Conservation (phyloP, 2,797 vertebrate species). For the Enteromius radiatus region DNA sequence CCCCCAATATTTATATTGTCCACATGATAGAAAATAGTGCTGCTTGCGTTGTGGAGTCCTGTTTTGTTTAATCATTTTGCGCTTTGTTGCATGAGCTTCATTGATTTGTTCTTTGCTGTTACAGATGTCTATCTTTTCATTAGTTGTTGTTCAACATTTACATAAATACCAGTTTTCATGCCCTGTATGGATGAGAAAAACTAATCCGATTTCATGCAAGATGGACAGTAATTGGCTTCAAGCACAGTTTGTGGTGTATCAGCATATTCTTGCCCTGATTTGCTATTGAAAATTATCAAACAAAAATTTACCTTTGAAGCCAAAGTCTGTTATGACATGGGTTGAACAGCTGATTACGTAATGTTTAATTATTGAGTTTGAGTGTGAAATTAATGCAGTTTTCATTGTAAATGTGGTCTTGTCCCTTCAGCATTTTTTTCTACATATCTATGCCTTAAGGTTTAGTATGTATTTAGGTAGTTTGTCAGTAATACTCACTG, state of each 20-base stretch:
- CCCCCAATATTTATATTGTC: not conserved
- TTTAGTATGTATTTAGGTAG: not conserved
- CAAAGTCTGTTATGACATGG: not conserved
- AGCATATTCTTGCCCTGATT: not conserved
- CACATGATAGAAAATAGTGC: not conserved
- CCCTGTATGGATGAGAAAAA: not conserved
- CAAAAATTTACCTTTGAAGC: not conserved
- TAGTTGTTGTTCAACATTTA: constrained; percentile 11
- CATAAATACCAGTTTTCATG: not conserved
- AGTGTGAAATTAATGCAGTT: not conserved
- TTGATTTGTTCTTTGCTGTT: not conserved
- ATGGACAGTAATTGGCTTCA: constrained; percentile 4
- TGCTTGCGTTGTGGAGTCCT: not conserved
- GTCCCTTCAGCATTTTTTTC: not conserved
- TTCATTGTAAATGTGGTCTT: not conserved
- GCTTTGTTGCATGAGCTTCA: constrained; percentile 20
- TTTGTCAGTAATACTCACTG: not conserved
- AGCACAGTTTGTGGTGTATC: not conserved
- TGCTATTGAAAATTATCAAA: not conserved
- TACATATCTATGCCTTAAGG: constrained; percentile 8
- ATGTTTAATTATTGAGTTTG: not conserved
- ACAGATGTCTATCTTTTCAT: not conserved
- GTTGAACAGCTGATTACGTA: not conserved
- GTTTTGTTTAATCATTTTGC: not conserved
- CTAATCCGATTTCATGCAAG: not conserved